Percentiles rank a stretch among this genome's conserved stretches.
phyloP scores from a whole-genome alignment of 2,888 invertebrate species.

The Ernsta delagoae region DNA sequence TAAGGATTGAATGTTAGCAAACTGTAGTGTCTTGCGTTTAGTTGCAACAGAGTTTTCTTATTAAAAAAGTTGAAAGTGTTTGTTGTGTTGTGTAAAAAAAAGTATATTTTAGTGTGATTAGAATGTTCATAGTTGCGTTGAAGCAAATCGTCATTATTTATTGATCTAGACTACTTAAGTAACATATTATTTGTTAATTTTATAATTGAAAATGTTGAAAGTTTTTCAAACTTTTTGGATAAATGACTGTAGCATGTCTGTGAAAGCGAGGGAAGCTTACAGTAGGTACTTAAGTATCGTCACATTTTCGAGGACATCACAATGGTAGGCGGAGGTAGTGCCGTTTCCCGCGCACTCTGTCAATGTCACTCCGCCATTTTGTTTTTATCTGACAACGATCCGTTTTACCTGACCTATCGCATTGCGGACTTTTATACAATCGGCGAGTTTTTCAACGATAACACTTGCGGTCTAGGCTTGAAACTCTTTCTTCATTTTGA shows the following conservation, averaged over 20 bases:
- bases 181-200: too few species aligned
- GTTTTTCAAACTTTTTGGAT: too few species aligned
- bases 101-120: too few species aligned
- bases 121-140: too few species aligned
- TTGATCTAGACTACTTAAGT: too few species aligned
- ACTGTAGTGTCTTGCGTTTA: too few species aligned
- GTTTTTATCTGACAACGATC: slow-evolving; percentile 38
- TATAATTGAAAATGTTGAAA: too few species aligned
- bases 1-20: too few species aligned
- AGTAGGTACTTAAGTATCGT: slow-evolving; percentile 12
- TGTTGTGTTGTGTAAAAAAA: too few species aligned
- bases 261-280: neutral
- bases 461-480: neutral
- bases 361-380: slow-evolving; percentile 42
- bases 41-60: neutral
- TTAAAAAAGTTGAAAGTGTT: too few species aligned
- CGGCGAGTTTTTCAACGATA: neutral
- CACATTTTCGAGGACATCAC: slow-evolving; percentile 24
- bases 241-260: too few species aligned
- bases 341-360: slow-evolving; percentile 39
- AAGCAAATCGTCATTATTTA: too few species aligned
- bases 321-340: slow-evolving; percentile 19
- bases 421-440: slow-evolving; percentile 41
- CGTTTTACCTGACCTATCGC: slow-evolving; percentile 39
- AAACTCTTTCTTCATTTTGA: neutral